Percentiles rank a stretch among this genome's conserved stretches.
Conservation (phyloP, 2,888 invertebrate species). For the Tholera decimalis region DNA sequence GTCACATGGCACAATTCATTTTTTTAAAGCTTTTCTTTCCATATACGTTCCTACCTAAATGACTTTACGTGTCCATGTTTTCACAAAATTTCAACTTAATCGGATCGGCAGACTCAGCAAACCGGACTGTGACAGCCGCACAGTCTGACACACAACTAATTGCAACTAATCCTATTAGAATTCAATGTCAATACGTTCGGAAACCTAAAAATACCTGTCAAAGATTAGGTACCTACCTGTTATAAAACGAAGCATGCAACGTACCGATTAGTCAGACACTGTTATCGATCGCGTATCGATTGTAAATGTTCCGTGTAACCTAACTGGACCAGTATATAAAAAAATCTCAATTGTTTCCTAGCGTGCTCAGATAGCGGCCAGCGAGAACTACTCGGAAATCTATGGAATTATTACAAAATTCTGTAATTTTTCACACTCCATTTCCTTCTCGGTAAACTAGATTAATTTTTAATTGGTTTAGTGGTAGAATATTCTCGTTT, state of each 20-base stretch:
- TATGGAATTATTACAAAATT: conserved; percentile 49
- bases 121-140: no score
- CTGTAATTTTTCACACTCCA: conserved; percentile 46
- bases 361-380: conserved; percentile 25
- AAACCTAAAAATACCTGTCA: conserved; percentile 6
- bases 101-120: no score
- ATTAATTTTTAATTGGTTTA: conserved; percentile 47
- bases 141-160: no score
- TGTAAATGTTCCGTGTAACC: conserved; percentile 18
- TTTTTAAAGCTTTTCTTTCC: no score
- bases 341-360: conserved; percentile 42
- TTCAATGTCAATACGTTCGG: no score
- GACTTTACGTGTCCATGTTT: no score
- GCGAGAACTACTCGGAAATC: conserved; percentile 14
- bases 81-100: no score
- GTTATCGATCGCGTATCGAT: conserved; percentile 28
- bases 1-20: no score
- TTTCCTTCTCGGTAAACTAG: conserved; percentile 44
- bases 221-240: conserved; percentile 5
- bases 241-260: conserved; percentile 23
- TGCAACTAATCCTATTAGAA: no score
- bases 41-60: no score
- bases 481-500: conserved; percentile 21
- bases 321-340: conserved; percentile 19
- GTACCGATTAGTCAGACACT: conserved; percentile 23